Evolutionary conservation across 1,140 invertebrate genomes (phyloP), one percentile per base, ranked within the genome.

Genomic region (Heterodera carotae): DNA sequence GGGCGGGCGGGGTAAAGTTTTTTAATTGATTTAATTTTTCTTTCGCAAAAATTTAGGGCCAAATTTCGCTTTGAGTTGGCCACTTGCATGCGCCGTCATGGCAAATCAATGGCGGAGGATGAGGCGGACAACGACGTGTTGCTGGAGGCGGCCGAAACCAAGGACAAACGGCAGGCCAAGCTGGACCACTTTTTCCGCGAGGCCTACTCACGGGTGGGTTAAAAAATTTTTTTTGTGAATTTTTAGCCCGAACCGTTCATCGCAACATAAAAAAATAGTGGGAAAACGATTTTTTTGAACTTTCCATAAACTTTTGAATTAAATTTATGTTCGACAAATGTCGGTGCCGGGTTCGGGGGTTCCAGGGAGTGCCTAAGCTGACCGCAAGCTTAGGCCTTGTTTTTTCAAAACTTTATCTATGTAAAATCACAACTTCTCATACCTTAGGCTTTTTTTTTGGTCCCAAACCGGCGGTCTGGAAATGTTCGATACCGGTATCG

Each of bases 101-200:
- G 72, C 15, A 74, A 74, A 34, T 27, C 64, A 15, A 39, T 74
- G 36, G 59, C 43, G 5, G 72, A 69, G 60, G 76, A 79, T 22
- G 81, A 93, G 83, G 88, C 85, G 5, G 86, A 91, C 80, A 90
- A 94, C 69, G 95, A 97, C 81, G 91, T 94, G 64, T 94, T 99
- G 90, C 88, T 97, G 67, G 92, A 93, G 27, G 93, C 94, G 84
- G 96, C 96, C 12, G 95, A 98, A 89, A 99, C 96, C 0, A 93
- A 95, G 84, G 94, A 97, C 85, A 91, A 97, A 66, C 89, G 97
- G 34, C 95, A 98, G 84, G 93, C 93, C 81, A 92, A 95, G 82
- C 88, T 99, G 34, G 96, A 98, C 86, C 94, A 97, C 89, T 99
- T 99, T 90, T 99, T 99, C 89, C 91, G 96, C 81, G 95, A 97